Evolutionary conservation across 1,140 invertebrate genomes (phyloP).

Genomic region (Helicoverpa armigera): DNA sequence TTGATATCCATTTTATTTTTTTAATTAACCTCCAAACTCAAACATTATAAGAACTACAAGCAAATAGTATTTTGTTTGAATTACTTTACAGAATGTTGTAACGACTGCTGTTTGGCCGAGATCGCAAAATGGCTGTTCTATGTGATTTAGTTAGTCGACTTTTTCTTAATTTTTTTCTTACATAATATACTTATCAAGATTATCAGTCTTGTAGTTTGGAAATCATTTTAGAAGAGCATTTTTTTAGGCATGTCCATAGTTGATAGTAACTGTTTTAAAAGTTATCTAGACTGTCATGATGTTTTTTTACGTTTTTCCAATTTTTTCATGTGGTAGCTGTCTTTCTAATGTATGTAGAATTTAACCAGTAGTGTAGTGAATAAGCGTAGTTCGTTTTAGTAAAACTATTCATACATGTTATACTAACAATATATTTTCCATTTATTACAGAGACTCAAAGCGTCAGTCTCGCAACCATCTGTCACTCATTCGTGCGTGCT

Average conservation of each 20-base stretch:
- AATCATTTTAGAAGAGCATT: no score
- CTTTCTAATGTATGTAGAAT: no score
- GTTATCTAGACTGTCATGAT: no score
- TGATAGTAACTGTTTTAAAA: no score
- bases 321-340: no score
- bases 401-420: neutral
- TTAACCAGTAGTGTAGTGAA: no score
- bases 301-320: no score
- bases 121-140: conserved; percentile 59
- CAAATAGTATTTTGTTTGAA: conserved; percentile 15
- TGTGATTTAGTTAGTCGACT: conserved; percentile 53
- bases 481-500: conserved; percentile 63
- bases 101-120: conserved; percentile 55
- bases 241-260: no score
- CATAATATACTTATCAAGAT: neutral
- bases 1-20: neutral
- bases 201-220: neutral
- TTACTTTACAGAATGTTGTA: conserved; percentile 54
- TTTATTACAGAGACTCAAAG: conserved; percentile 61
- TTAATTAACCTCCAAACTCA: neutral
- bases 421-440: conserved; percentile 29
- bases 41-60: neutral
- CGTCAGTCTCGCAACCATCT: conserved; percentile 58
- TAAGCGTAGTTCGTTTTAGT: no score
- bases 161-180: conserved; percentile 15